phyloP scores from a whole-genome alignment of 2,797 vertebrate genomes.

The Fistularia commersonii region DNA sequence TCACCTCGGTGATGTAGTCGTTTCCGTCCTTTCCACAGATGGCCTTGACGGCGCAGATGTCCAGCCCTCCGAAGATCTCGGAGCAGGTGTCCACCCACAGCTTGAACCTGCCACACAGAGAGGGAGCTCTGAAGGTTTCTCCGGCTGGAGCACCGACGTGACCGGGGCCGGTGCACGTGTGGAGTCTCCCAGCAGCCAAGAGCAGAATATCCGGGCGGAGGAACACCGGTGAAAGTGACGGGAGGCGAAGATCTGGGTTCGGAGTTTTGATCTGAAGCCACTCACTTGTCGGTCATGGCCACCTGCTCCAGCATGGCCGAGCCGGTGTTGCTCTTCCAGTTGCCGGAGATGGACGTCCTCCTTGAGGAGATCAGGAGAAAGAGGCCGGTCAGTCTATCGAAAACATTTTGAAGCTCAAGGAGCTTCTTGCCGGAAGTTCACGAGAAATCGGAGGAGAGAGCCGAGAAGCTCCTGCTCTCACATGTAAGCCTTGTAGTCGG shows the following conservation, averaged over 20 bases:
- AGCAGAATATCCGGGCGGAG: too few relatives aligned
- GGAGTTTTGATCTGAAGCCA: conserved; percentile 20
- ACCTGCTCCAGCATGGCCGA: conserved; percentile 99
- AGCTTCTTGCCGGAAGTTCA: too few relatives aligned
- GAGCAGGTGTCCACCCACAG: conserved; percentile 94
- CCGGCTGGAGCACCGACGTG: too few relatives aligned
- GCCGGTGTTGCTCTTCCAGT: conserved; percentile 98
- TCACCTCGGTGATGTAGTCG: conserved; percentile 98
- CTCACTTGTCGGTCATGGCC: conserved; percentile 98
- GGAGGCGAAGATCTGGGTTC: conserved; percentile 18
- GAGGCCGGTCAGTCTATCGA: not conserved
- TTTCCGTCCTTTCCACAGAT: conserved; percentile 97
- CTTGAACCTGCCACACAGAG: conserved; percentile 76
- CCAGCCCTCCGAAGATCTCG: conserved; percentile 92
- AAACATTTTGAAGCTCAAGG: too few relatives aligned
- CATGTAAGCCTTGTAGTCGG: conserved; percentile 98
- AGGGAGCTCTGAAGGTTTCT: not conserved
- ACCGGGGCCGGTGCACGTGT: too few relatives aligned
- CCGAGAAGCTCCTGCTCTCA: conserved; percentile 60
- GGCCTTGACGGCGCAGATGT: conserved; percentile 97
- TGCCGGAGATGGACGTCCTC: conserved; percentile 98
- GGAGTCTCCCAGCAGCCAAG: too few relatives aligned
- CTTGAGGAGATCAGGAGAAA: conserved; percentile 63
- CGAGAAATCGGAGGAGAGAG: not conserved
- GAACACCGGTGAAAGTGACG: too few relatives aligned